These are phyloP conservation scores for Heterotis niloticus DNA, from an alignment of 2,113 vertebrate species.

Conservation along the genomic window DNA sequence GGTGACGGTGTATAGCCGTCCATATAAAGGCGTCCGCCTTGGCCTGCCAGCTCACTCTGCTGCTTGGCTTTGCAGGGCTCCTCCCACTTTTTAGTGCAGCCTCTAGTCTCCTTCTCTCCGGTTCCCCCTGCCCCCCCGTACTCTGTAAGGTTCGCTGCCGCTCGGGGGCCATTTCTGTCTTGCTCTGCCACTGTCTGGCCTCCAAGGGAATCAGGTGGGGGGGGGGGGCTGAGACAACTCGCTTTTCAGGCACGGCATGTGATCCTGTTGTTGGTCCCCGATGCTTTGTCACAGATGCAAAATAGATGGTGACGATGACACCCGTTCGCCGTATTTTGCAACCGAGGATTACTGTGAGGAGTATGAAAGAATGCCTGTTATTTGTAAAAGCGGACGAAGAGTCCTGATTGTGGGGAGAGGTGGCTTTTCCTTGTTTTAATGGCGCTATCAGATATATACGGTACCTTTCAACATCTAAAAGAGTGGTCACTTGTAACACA, in stretches of 20 bases:
- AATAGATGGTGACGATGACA: not conserved
- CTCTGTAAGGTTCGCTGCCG: slow-evolving; percentile 4
- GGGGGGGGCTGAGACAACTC: slow-evolving; percentile 6
- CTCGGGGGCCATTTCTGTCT: slow-evolving; percentile 29
- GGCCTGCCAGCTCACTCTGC: slow-evolving; percentile 12
- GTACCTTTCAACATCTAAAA: too few relatives aligned
- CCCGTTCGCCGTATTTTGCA: not conserved
- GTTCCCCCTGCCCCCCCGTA: too few relatives aligned
- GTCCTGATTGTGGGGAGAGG: not conserved
- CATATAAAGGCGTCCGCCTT: slow-evolving; percentile 28
- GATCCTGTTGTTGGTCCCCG: not conserved
- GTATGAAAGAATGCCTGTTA: not conserved
- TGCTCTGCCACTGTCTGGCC: slow-evolving; percentile 9
- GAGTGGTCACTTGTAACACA: too few relatives aligned
- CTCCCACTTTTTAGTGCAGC: slow-evolving; percentile 26
- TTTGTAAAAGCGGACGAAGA: slow-evolving; percentile 5
- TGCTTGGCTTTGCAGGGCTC: slow-evolving; percentile 1
- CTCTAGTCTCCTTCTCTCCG: not conserved
- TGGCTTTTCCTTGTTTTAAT: not conserved
- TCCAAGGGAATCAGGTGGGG: slow-evolving; percentile 6
- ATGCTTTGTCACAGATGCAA: not conserved
- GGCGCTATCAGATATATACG: not conserved
- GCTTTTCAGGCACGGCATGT: slow-evolving; percentile 13
- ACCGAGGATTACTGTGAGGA: not conserved
- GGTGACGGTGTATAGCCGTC: not conserved